Base-by-base conservation (phyloP, 2,888 invertebrate species). In the Trachelus iudaicus region DNA sequence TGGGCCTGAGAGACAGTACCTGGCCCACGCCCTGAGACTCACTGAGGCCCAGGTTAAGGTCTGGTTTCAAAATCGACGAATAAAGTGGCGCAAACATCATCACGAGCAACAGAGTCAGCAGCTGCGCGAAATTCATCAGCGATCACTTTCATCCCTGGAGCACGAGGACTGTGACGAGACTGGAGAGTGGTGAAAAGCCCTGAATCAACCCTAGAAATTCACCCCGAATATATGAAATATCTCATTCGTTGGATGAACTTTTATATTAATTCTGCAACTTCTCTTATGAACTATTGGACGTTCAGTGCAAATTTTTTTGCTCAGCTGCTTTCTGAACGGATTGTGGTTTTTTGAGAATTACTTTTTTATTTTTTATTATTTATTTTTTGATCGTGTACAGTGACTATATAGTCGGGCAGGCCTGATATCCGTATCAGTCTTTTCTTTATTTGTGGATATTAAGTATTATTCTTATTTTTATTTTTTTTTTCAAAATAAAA, bases 1-100 rank as follows among this genome's bases (percentile, higher is more conserved):
- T 15, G 98, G 98, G 0, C 98, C 98, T 0, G 98, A 98, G 92
- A 93, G 98, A 80, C 94, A 98, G 4, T 98, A 98, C 92, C 93
- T 99, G 78, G 99, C 99, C 0, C 96, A 97, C 82, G 96, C 97
- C 0, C 92, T 98, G 75, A 96, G 96, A 85, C 93, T 98, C 69
- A 97, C 97, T 0, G 98, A 98, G 90, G 97, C 97, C 6, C 97
- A 98, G 94, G 97, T 97, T 84, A 92, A 91, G 80, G 89, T 90
- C 75, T 90, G 90, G 90, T 91, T 90, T 91, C 98, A 98, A 92
- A 98, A 98, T 90, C 93, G 98, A 6, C 94, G 98, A 69, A 99
- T 99, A 85, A 98, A 98, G 93, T 98, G 98, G 98, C 94, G 98
- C 75, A 99, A 99, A 89, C 97, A 98, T 87, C 98, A 98, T 87